Evolutionary conservation across 2,797 vertebrate species (phyloP).

Genomic region (Phataginus tricuspis): DNA sequence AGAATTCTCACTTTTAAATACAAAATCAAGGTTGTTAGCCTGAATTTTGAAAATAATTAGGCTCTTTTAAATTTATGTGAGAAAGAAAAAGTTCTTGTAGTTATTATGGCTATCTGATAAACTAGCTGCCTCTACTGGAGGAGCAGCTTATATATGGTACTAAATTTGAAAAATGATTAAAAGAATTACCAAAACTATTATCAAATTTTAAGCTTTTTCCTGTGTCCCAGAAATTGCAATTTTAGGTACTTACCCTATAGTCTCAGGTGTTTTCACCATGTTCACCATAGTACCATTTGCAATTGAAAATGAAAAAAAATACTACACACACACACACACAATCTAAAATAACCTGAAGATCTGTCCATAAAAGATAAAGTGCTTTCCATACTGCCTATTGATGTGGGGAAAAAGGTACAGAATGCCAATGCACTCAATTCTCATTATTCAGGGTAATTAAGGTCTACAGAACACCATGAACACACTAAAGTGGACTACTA

Average conservation of each 20-base stretch:
- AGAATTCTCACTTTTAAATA: not conserved
- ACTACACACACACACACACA: not conserved
- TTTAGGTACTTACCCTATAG: not conserved
- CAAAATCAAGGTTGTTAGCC: not conserved
- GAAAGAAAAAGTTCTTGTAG: not conserved
- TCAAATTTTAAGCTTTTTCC: not conserved
- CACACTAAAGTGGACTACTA: not conserved
- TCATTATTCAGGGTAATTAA: not conserved
- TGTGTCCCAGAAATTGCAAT: not conserved
- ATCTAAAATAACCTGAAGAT: constrained; percentile 1
- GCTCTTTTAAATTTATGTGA: constrained; percentile 5
- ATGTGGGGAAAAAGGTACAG: not conserved
- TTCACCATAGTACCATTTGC: not conserved
- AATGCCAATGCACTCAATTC: not conserved
- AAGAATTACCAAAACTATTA: not conserved
- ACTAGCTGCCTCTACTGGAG: not conserved
- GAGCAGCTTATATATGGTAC: not conserved
- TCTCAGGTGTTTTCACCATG: not conserved
- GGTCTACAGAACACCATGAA: not conserved
- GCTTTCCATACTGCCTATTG: not conserved
- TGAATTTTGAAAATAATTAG: not conserved
- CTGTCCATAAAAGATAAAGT: not conserved
- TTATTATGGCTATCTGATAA: not conserved
- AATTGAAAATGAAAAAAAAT: not conserved
- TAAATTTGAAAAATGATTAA: constrained; percentile 17